Percentiles rank a stretch among this genome's conserved stretches.
These are phyloP conservation scores for Spinus olivaceus DNA, from an alignment of 2,797 vertebrate species.

Conservation along the genomic window DNA sequence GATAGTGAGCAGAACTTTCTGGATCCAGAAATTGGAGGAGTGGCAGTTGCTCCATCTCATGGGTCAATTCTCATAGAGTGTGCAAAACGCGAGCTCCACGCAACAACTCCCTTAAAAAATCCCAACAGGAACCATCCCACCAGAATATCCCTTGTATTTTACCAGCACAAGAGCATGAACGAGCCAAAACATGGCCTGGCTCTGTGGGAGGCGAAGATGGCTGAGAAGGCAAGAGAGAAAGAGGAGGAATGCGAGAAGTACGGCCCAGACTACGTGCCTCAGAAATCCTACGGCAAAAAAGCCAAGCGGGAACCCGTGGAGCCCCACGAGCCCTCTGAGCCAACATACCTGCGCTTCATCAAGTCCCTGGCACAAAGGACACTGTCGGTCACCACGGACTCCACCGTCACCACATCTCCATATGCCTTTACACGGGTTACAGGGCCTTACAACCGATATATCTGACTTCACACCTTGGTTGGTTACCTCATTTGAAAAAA, in stretches of 20 bases:
- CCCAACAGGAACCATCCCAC: constrained; percentile 92
- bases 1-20: constrained; percentile 98
- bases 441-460: constrained; percentile 94
- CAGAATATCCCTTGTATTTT: constrained; percentile 97
- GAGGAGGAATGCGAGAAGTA: constrained; percentile 92
- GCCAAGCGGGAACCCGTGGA: constrained; percentile 88
- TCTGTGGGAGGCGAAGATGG: constrained; percentile 98
- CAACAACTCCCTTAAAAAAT: constrained; percentile 93
- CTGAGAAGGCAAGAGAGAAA: constrained; percentile 94
- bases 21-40: constrained; percentile 94
- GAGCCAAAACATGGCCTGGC: constrained; percentile 96
- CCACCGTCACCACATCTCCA: constrained; percentile 90
- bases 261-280: constrained; percentile 87
- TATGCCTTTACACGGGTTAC: constrained; percentile 99
- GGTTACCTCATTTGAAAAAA: constrained; percentile 73
- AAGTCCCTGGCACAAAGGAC: constrained; percentile 87
- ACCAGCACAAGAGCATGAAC: constrained; percentile 99
- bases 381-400: constrained; percentile 90
- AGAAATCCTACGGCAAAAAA: constrained; percentile 86
- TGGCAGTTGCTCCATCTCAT: constrained; percentile 94
- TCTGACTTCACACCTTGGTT: constrained; percentile 73
- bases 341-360: constrained; percentile 90
- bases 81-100: constrained; percentile 95
- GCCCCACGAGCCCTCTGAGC: constrained; percentile 80
- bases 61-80: constrained; percentile 98